Conservation (phyloP, 2,888 invertebrate genomes). For the Meta bourneti region DNA sequence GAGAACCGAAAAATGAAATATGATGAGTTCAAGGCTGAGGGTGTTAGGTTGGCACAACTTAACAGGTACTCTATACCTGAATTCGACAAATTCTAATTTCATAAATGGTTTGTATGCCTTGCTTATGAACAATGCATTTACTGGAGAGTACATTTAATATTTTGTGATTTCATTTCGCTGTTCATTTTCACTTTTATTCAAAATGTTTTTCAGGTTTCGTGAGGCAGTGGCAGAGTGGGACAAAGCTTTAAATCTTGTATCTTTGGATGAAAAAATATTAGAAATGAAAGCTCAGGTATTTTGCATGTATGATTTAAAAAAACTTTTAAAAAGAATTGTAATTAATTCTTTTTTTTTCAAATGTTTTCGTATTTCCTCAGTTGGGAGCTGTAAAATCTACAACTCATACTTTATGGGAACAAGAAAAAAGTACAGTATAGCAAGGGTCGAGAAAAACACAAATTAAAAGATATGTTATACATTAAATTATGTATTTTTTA, state of each 20-base stretch:
- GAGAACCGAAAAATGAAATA: slow-evolving; percentile 40
- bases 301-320: not conserved
- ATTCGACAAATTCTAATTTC: not conserved
- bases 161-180: not conserved
- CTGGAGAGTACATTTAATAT: not conserved
- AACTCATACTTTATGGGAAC: too few species aligned
- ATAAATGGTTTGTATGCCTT: slow-evolving; percentile 4
- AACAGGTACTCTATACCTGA: slow-evolving; percentile 44
- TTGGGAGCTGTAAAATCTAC: too few species aligned
- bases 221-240: slow-evolving; percentile 82
- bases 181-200: too few species aligned
- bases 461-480: too few species aligned
- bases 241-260: slow-evolving; percentile 80
- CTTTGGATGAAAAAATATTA: slow-evolving; percentile 80
- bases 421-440: too few species aligned
- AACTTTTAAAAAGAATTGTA: not conserved
- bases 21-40: slow-evolving; percentile 54
- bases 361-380: not conserved
- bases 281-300: slow-evolving; percentile 82
- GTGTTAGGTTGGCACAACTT: slow-evolving; percentile 62
- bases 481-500: too few species aligned
- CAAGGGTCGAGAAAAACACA: too few species aligned
- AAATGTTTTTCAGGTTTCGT: slow-evolving; percentile 78
- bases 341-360: not conserved
- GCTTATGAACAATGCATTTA: not conserved